These are phyloP conservation scores for Pristionchus fissidentatus DNA, from an alignment of 2,888 invertebrate species.

Conservation along the genomic window DNA sequence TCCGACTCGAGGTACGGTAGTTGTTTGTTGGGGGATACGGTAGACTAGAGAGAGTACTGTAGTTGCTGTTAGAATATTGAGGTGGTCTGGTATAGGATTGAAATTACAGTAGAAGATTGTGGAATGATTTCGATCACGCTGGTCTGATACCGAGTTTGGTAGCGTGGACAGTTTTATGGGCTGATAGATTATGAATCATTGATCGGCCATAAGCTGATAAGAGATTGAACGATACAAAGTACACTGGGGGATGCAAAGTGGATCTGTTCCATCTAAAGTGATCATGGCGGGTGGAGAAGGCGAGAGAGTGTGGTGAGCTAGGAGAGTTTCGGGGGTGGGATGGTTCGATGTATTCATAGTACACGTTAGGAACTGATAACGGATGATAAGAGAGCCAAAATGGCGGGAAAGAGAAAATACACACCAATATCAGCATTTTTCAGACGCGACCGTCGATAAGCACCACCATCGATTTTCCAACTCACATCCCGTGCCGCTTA, in stretches of 20 bases:
- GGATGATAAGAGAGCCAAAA: background rate
- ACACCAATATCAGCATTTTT: conserved; percentile 4
- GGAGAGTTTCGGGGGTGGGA: background rate
- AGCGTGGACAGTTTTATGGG: no score
- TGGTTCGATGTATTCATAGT: background rate
- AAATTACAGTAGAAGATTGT: no score
- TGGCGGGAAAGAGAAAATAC: background rate
- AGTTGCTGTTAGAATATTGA: background rate
- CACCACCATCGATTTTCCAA: background rate
- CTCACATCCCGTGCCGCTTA: background rate
- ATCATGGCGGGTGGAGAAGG: background rate
- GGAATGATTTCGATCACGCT: no score
- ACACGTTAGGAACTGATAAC: background rate
- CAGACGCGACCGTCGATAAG: conserved; percentile 43
- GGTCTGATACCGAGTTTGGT: no score
- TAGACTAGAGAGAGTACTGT: background rate
- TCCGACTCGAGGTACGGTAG: conserved; percentile 27
- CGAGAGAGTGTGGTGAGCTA: background rate
- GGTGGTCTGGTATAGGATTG: background rate
- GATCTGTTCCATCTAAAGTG: background rate
- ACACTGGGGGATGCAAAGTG: background rate
- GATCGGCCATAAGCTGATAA: background rate
- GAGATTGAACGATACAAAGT: conserved; percentile 31
- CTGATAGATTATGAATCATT: no score
- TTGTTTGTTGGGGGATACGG: background rate